A percentile compares a stretch with the other conserved stretches of the same genome.
Conservation (phyloP, 2,113 vertebrate species). For the Haplochromis vanheusdeni region DNA sequence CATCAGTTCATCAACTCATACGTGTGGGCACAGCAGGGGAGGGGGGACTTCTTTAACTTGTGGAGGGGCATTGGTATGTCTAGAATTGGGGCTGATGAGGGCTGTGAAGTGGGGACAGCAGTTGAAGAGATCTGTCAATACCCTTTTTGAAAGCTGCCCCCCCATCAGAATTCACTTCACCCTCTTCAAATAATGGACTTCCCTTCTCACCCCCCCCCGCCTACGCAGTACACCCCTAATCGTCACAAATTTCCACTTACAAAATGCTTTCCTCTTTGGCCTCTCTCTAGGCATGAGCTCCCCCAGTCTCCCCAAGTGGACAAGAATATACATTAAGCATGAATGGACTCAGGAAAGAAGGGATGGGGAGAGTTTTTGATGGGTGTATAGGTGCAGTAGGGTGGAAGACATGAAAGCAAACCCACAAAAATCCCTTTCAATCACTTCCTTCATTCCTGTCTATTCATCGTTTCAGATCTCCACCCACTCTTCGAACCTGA, state of each 20-base stretch:
- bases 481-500: slow-evolving; percentile 32
- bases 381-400: background rate
- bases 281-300: slow-evolving; percentile 13
- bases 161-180: slow-evolving; percentile 11
- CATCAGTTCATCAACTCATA: slow-evolving; percentile 32
- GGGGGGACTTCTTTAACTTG: background rate
- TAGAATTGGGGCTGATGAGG: slow-evolving; percentile 30
- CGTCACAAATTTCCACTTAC: slow-evolving; percentile 43
- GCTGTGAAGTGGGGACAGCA: slow-evolving; percentile 3
- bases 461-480: slow-evolving; percentile 42
- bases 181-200: slow-evolving; percentile 28
- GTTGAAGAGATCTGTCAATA: slow-evolving; percentile 16
- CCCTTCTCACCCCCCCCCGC: background rate
- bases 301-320: background rate
- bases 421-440: background rate
- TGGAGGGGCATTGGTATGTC: slow-evolving; percentile 36
- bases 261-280: slow-evolving; percentile 7
- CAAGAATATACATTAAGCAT: background rate
- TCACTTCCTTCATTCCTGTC: slow-evolving; percentile 16
- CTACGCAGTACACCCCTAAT: slow-evolving; percentile 13
- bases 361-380: background rate
- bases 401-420: background rate
- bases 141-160: slow-evolving; percentile 11
- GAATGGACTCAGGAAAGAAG: background rate
- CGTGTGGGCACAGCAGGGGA: background rate